phyloP scores from a whole-genome alignment of 2,113 vertebrate genomes.

The Vidua macroura region DNA sequence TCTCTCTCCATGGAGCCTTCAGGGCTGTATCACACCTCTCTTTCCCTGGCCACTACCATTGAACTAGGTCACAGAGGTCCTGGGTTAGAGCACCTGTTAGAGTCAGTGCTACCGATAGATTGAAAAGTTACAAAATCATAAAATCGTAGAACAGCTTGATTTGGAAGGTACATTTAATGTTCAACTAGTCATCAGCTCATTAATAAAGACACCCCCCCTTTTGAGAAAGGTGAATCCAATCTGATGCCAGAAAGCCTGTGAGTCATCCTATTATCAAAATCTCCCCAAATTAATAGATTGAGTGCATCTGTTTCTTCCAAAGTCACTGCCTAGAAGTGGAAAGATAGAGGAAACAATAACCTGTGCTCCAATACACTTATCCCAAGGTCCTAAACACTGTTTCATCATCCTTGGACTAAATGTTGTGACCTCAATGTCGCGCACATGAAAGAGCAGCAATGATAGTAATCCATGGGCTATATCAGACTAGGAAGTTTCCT shows the following conservation, averaged over 20 bases:
- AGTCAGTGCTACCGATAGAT: no score
- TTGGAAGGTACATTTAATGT: not conserved
- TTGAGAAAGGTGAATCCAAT: not conserved
- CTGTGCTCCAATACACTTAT: not conserved
- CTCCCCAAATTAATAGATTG: not conserved
- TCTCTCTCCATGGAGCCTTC: not conserved
- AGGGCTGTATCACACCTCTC: not conserved
- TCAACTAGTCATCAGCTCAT: not conserved
- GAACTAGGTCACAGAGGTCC: not conserved
- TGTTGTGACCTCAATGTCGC: not conserved
- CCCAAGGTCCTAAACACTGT: not conserved
- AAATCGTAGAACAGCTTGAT: not conserved
- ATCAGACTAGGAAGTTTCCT: not conserved
- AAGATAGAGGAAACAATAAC: not conserved
- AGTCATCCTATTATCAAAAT: not conserved
- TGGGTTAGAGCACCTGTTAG: not conserved
- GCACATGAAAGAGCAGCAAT: not conserved
- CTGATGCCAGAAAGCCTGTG: not conserved
- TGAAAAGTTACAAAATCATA: constrained; percentile 10
- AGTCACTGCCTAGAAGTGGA: not conserved
- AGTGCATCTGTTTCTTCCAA: not conserved
- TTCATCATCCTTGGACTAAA: not conserved
- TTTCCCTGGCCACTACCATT: not conserved
- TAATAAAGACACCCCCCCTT: not conserved
- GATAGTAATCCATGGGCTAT: not conserved